Evolutionary conservation across 1,140 invertebrate species (phyloP).

Genomic region (Diabrotica virgifera): DNA sequence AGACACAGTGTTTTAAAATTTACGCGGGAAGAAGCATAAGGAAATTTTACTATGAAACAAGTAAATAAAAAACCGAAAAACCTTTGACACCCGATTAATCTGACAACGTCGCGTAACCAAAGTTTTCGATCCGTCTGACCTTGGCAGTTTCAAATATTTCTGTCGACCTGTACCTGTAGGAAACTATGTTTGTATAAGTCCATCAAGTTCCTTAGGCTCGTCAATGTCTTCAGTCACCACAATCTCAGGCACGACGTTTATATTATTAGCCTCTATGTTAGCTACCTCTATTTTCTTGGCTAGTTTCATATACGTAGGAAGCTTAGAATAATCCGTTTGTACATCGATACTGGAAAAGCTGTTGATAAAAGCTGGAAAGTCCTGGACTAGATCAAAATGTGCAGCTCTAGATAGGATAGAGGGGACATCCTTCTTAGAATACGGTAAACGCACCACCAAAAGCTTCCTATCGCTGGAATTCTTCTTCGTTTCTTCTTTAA

Average conservation of each 20-base stretch:
- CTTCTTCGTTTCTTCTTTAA: conserved; percentile 27
- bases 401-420: conserved; percentile 23
- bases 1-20: too few relatives aligned
- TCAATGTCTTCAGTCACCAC: conserved; percentile 33
- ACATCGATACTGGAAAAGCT: conserved; percentile 24
- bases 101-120: too few relatives aligned
- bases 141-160: too few relatives aligned
- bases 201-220: conserved; percentile 29
- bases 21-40: too few relatives aligned
- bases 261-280: conserved; percentile 23
- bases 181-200: conserved; percentile 23
- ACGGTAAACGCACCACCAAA: conserved; percentile 24
- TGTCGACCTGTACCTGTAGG: too few relatives aligned
- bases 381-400: conserved; percentile 31
- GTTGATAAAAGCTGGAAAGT: conserved; percentile 28
- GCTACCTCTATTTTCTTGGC: conserved; percentile 21
- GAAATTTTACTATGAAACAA: too few relatives aligned
- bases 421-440: conserved; percentile 30
- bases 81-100: too few relatives aligned
- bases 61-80: too few relatives aligned
- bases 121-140: too few relatives aligned
- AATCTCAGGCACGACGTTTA: conserved; percentile 29
- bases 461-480: conserved; percentile 19
- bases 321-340: conserved; percentile 17
- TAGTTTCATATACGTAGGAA: conserved; percentile 23